phyloP scores from a whole-genome alignment of 2,113 vertebrate genomes.

The Hypocryptadius cinnamomeus region DNA sequence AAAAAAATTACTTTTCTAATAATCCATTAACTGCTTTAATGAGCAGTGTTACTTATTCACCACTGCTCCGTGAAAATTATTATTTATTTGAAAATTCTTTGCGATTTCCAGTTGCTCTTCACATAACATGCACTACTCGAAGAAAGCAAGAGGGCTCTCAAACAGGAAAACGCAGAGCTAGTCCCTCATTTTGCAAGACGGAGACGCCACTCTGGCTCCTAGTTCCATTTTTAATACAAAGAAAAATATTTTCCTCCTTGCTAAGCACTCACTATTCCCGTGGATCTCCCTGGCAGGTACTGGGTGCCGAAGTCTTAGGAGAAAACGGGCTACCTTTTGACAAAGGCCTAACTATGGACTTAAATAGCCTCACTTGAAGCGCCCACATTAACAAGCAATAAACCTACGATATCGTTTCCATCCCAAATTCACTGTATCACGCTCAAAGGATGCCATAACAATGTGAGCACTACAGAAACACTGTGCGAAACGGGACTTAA shows the following conservation, averaged over 20 bases:
- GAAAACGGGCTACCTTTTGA: background rate
- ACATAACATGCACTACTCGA: background rate
- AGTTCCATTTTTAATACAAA: background rate
- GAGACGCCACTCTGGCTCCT: background rate
- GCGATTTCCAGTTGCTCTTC: background rate
- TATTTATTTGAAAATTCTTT: background rate
- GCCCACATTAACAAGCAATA: background rate
- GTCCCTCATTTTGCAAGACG: background rate
- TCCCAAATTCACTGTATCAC: background rate
- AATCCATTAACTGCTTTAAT: background rate
- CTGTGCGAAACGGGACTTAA: fast-evolving
- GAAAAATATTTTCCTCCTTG: background rate
- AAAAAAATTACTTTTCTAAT: background rate
- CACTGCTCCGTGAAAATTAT: background rate
- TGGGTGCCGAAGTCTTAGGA: background rate
- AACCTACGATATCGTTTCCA: background rate
- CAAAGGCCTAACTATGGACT: background rate
- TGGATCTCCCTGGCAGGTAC: background rate
- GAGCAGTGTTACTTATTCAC: background rate
- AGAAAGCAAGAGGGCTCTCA: background rate
- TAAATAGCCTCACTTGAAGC: background rate
- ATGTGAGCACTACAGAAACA: background rate
- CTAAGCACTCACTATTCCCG: background rate
- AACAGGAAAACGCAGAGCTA: background rate
- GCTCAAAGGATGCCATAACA: background rate